A percentile compares a stretch with the other conserved stretches of the same genome.
These are phyloP conservation scores for Coronaproctus castanopsis DNA, from an alignment of 2,888 invertebrate genomes.

Conservation along the genomic window DNA sequence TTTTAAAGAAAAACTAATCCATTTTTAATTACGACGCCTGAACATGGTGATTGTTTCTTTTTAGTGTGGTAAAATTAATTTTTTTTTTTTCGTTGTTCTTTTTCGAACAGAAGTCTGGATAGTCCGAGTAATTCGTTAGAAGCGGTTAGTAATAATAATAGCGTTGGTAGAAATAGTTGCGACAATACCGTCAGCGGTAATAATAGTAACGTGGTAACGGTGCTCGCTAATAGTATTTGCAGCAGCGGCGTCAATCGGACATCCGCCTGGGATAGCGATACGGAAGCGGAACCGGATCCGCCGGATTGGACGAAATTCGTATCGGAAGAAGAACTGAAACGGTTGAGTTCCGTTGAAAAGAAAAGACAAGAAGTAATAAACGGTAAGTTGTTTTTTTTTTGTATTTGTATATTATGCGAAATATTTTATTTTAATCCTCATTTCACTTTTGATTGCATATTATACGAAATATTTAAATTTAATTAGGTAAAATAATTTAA, in stretches of 20 bases:
- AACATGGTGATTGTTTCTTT: no score
- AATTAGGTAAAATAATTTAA: no score
- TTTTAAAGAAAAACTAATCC: no score
- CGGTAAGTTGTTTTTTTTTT: conserved; percentile 33
- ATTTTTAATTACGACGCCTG: no score
- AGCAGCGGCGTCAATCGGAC: conserved; percentile 18
- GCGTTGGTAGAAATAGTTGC: conserved; percentile 17
- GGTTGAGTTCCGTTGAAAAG: conserved; percentile 58
- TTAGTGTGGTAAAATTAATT: no score
- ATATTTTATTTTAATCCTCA: not conserved
- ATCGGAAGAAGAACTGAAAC: conserved; percentile 47
- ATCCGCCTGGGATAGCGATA: conserved; percentile 32
- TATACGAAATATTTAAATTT: no score
- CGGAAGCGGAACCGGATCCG: conserved; percentile 45
- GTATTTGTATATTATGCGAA: conserved; percentile 1
- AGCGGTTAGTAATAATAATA: conserved; percentile 31
- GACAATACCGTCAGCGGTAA: conserved; percentile 15
- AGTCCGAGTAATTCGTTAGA: conserved; percentile 55
- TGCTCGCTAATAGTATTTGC: conserved; percentile 10
- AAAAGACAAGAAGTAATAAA: conserved; percentile 83
- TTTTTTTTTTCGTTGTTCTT: no score
- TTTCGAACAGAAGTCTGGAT: conserved; percentile 43
- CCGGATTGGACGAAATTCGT: conserved; percentile 61
- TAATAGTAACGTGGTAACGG: conserved; percentile 10
- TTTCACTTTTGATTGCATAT: not conserved